phyloP scores from a whole-genome alignment of 2,113 vertebrate species.

The Lynx canadensis region DNA sequence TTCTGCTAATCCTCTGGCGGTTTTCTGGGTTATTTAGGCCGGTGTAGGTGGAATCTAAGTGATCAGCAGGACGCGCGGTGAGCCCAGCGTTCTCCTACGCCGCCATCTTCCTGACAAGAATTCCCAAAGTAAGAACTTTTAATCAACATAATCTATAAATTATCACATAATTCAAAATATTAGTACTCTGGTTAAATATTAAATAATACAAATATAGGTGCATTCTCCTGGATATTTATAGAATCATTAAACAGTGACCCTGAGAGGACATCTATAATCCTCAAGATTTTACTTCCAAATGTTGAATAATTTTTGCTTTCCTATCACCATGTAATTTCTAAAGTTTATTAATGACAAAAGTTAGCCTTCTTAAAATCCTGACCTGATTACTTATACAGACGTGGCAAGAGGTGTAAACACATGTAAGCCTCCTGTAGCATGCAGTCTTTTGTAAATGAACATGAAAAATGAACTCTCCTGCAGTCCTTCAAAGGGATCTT shows the following conservation, averaged over 20 bases:
- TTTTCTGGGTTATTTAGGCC: too few species aligned
- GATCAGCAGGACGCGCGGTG: too few species aligned
- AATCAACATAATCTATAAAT: neutral
- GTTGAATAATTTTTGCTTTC: neutral
- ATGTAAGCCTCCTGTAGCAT: neutral
- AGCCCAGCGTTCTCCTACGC: too few species aligned
- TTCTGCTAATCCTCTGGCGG: too few species aligned
- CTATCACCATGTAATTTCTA: neutral
- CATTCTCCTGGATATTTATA: neutral
- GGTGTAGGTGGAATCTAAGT: too few species aligned
- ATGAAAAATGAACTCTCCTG: neutral
- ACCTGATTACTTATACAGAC: neutral
- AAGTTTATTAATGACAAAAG: neutral
- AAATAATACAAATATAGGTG: neutral
- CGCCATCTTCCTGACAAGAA: too few species aligned
- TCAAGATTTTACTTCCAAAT: neutral
- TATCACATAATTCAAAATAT: neutral
- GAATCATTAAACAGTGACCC: neutral
- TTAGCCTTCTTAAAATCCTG: neutral
- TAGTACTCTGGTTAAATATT: neutral
- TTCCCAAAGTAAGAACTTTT: neutral
- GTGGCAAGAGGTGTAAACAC: neutral
- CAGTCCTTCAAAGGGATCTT: neutral
- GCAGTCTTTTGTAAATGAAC: neutral
- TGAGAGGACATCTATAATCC: neutral